Conservation (phyloP, 1,140 invertebrate species). For the Cyclina sinensis region DNA sequence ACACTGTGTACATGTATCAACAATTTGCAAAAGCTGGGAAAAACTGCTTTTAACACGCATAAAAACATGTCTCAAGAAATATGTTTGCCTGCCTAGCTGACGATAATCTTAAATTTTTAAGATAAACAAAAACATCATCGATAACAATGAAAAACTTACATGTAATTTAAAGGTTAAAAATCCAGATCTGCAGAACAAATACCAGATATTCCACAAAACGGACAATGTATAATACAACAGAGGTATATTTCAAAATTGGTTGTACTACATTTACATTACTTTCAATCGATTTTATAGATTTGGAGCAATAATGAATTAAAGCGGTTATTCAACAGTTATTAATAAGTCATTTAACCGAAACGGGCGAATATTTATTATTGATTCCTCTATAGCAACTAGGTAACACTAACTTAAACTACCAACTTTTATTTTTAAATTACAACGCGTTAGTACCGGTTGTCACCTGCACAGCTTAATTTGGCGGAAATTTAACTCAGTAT, state of each 20-base stretch:
- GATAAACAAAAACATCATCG: not conserved
- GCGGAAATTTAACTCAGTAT: too few relatives aligned
- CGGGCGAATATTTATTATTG: constrained; percentile 22
- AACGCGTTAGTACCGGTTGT: too few relatives aligned
- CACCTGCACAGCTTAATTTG: too few relatives aligned
- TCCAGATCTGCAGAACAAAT: not conserved
- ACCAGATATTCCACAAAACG: not conserved
- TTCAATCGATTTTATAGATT: not conserved
- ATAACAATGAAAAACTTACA: not conserved
- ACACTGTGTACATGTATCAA: too few relatives aligned
- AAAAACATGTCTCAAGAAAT: too few relatives aligned
- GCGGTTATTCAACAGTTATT: not conserved
- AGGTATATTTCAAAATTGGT: constrained; percentile 14
- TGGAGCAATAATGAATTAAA: not conserved
- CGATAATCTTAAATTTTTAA: not conserved
- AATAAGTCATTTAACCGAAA: not conserved
- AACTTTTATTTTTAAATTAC: not conserved
- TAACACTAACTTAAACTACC: not conserved
- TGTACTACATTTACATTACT: not conserved
- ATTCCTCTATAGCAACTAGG: constrained; percentile 23
- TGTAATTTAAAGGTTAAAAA: not conserved
- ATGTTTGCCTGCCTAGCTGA: too few relatives aligned
- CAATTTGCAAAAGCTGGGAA: too few relatives aligned
- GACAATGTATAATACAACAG: not conserved
- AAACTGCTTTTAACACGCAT: too few relatives aligned